These are phyloP conservation scores for Drosophila pegasa DNA, from an alignment of 2,888 invertebrate genomes.

Conservation along the genomic window DNA sequence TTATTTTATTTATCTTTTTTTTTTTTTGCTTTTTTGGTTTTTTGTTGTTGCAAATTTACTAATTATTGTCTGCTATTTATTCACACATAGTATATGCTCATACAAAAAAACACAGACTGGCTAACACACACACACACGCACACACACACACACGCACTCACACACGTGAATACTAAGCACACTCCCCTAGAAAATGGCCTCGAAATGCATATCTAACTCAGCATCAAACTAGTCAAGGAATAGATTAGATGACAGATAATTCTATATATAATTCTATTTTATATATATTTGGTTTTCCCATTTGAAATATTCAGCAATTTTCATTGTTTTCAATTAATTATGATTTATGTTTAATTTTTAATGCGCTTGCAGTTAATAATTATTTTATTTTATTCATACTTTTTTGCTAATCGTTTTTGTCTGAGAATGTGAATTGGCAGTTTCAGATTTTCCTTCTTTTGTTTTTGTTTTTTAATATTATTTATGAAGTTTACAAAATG, in stretches of 20 bases:
- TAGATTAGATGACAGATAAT: too few relatives aligned
- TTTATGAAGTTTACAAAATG: slow-evolving; percentile 27
- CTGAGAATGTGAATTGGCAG: slow-evolving; percentile 80
- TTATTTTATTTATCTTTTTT: slow-evolving; percentile 18
- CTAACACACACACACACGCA: slow-evolving; percentile 22
- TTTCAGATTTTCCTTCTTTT: slow-evolving; percentile 56
- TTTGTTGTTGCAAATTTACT: slow-evolving; percentile 60
- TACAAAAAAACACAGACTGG: slow-evolving; percentile 7
- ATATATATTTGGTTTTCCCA: too few relatives aligned
- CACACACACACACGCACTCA: slow-evolving; percentile 35
- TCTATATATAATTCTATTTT: too few relatives aligned
- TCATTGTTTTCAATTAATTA: slow-evolving; percentile 39
- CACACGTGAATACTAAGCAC: slow-evolving; percentile 18
- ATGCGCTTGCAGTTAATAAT: slow-evolving; percentile 37
- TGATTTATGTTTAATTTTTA: slow-evolving; percentile 46
- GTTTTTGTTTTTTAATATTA: slow-evolving; percentile 11
- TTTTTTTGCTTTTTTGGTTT: slow-evolving; percentile 16
- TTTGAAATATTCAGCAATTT: slow-evolving; percentile 52
- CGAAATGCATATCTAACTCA: neutral
- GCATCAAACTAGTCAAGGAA: neutral
- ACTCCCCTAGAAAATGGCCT: slow-evolving; percentile 11
- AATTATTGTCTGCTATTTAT: slow-evolving; percentile 84
- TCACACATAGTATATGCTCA: slow-evolving; percentile 63
- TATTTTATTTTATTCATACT: slow-evolving; percentile 6
- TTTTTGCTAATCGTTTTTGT: slow-evolving; percentile 49